Evolutionary conservation across 2,113 vertebrate species (phyloP), one percentile per base, ranked within the genome.

Genomic region (Egretta garzetta): DNA sequence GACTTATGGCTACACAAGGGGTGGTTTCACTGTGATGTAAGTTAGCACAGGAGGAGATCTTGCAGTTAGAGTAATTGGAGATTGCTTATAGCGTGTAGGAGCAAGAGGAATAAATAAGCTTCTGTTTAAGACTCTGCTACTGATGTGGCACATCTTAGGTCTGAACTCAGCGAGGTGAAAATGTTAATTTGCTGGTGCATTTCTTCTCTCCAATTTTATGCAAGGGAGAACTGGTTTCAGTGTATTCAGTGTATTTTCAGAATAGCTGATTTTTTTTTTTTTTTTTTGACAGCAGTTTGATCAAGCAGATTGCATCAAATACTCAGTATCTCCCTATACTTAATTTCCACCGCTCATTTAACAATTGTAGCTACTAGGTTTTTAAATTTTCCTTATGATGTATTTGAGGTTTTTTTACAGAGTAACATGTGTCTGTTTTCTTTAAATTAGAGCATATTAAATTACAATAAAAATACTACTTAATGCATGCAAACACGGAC

Each of bases 1-100:
- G 60, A 49, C 28, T 90, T 71, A 49, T 0, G 52, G 80, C 84
- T 95, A 41, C 73, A 85, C 80, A 60, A 94, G 91, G 59, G 64
- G 60, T 71, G 64, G 53, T 75, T 96, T 94, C 66, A 41, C 84
- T 67, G 0, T 24, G 43, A 52, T 56, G 43, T 15, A 64, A 84
- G 80, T 91, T 93, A 93, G 66, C 83, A 71, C 86, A 85, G 93
- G 87, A 94, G 94, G 86, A 67, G 76, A 64, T 87, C 47, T 39
- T 90, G 89, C 52, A 82, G 73, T 95, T 90, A 89, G 35, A 86
- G 52, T 82, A 68, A 85, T 64, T 87, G 80, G 35, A 68, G 64
- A 52, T 75, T 71, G 67, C 55, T 85, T 87, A 17, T 14, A 27
- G 77, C 41, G 23, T 27, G 22, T 56, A 71, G 23, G 33, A 95